Evolutionary conservation across 2,797 vertebrate genomes (phyloP), one percentile per base, ranked within the genome.

Genomic region (Serranus cabrilla): DNA sequence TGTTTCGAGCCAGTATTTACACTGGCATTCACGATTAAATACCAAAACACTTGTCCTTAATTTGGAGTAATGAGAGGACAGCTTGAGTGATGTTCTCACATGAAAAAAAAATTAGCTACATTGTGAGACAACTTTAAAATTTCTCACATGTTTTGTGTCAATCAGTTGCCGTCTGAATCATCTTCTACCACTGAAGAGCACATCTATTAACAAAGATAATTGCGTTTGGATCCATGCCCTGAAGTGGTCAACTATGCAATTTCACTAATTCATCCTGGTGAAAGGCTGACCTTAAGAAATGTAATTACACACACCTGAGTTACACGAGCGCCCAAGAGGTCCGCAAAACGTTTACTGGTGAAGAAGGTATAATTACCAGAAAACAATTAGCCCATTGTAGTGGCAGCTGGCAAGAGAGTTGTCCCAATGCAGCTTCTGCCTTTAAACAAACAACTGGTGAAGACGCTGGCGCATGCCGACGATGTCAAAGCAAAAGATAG

Each of bases 271-370:
- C 92, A 94, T 96, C 94, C 94, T 92, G 84, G 94, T 95, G 94
- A 95, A 94, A 94, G 95, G 94, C 92, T 95, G 94, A 95, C 95
- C 95, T 96, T 96, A 95, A 95, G 92, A 93, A 95, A 95, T 95
- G 94, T 95, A 95, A 96, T 96, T 96, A 95, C 94, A 91, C 91
- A 94, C 95, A 96, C 95, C 94, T 95, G 92, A 93, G 93, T 94
- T 95, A 92, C 93, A 93, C 88, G 68, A 86, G 88, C 92, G 89
- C 93, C 92, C 87, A 90, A 93, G 93, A 94, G 93, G 93, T 91
- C 90, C 43, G 50, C 91, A 90, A 89, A 93, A 92, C 93, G 84
- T 93, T 95, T 92, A 92, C 91, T 90, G 88, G 89, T 88, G 91
- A 94, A 93, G 90, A 94, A 87, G 88, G 87, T 90, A 93, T 95